Percentiles rank a stretch among this genome's conserved stretches.
phyloP scores from a whole-genome alignment of 2,888 invertebrate genomes.

The Lochmaea crataegi region DNA sequence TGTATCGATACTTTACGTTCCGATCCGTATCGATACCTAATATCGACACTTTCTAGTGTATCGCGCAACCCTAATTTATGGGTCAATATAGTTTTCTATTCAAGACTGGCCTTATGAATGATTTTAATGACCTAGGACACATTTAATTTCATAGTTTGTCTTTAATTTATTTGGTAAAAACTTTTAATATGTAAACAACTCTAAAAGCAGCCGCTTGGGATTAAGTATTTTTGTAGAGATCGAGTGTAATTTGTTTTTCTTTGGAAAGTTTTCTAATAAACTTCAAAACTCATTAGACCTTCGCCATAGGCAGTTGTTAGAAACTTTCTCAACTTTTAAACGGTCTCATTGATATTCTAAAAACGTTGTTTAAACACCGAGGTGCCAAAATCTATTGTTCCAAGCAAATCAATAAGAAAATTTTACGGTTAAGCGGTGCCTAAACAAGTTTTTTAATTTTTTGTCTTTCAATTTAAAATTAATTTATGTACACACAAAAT shows the following conservation, averaged over 20 bases:
- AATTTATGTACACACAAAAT: background rate
- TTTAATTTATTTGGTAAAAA: background rate
- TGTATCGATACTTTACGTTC: too few species aligned
- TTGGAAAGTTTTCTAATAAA: constrained; percentile 37
- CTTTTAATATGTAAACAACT: background rate
- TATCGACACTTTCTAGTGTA: too few species aligned
- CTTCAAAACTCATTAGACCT: constrained; percentile 42
- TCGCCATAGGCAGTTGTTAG: constrained; percentile 30
- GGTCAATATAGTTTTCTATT: background rate
- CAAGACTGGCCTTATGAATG: background rate
- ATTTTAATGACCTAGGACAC: background rate
- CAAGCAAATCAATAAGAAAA: constrained; percentile 17
- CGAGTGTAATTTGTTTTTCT: constrained; percentile 31
- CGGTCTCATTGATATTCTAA: constrained; percentile 39
- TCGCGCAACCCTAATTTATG: too few species aligned
- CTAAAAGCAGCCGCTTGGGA: constrained; percentile 1
- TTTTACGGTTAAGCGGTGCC: background rate
- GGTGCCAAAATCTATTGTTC: constrained; percentile 24
- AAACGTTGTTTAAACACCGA: constrained; percentile 15
- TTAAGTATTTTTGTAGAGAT: constrained; percentile 32
- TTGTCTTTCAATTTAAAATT: background rate
- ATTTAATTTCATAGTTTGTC: background rate
- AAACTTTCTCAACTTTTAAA: constrained; percentile 38
- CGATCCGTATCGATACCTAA: too few species aligned
- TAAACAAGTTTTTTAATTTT: background rate